phyloP scores from a whole-genome alignment of 1,140 invertebrate species.

The Cotesia glomerata region DNA sequence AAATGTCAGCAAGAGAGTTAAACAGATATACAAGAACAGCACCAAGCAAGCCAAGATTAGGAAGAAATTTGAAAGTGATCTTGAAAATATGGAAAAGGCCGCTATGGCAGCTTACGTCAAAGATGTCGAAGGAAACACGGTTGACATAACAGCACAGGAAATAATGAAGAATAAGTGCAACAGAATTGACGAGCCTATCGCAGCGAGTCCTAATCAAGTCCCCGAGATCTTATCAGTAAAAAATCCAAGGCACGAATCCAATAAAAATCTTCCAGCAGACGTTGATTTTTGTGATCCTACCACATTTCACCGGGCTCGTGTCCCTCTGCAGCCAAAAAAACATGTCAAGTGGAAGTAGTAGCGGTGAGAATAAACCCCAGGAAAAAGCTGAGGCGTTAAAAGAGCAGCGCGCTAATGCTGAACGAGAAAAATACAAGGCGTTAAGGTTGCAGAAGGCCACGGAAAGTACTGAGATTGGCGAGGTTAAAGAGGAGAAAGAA shows the following conservation, averaged over 20 bases:
- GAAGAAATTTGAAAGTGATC: slow-evolving; percentile 78
- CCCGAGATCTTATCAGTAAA: slow-evolving; percentile 38
- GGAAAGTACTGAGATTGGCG: slow-evolving; percentile 29
- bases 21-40: slow-evolving; percentile 85
- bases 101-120: slow-evolving; percentile 83
- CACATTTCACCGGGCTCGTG: slow-evolving; percentile 24
- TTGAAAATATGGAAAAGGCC: slow-evolving; percentile 88
- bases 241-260: slow-evolving; percentile 37
- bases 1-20: slow-evolving; percentile 87
- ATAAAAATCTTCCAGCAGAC: slow-evolving; percentile 35
- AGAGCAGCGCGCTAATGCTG: slow-evolving; percentile 60
- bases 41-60: slow-evolving; percentile 78
- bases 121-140: slow-evolving; percentile 74
- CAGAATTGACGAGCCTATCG: slow-evolving; percentile 20
- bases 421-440: slow-evolving; percentile 57
- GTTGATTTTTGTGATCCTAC: slow-evolving; percentile 52
- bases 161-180: slow-evolving; percentile 52
- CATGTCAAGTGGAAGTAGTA: slow-evolving; percentile 37
- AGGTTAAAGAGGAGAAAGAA: slow-evolving; percentile 53
- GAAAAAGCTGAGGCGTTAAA: slow-evolving; percentile 47
- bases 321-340: slow-evolving; percentile 19
- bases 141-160: slow-evolving; percentile 72
- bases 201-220: slow-evolving; percentile 38
- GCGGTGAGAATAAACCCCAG: slow-evolving; percentile 54
- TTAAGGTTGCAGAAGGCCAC: slow-evolving; percentile 52